Base-by-base conservation (phyloP, 2,113 vertebrate genomes). In the Actenoides lindsayi region DNA sequence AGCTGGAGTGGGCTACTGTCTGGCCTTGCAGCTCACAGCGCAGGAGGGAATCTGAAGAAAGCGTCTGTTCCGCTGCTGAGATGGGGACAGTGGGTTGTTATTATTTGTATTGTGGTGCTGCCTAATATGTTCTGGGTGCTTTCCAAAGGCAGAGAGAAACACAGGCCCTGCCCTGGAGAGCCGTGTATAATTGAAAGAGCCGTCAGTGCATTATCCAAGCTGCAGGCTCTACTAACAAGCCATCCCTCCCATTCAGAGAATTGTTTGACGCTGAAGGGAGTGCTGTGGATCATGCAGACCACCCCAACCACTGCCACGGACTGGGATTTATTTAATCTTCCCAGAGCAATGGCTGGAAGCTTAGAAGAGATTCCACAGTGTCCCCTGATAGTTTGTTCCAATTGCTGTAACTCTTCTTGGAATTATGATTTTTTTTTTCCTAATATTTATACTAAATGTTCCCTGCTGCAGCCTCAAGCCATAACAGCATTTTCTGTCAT, bases 1-100 rank as follows among this genome's bases (percentile, higher is more conserved):
- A 96, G 96, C 94, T 51, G 95, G 94, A 95, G 93, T 11, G 46
- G 91, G 92, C 96, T 97, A 96, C 96, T 96, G 92, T 97, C 96
- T 97, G 97, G 90, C 94, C 87, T 37, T 50, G 74, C 89, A 76
- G 90, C 86, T 91, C 92, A 65, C 54, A 95, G 87, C 50, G 0
- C 95, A 91, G 94, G 90, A 92, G 83, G 96, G 83, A 91, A 81
- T 81, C 88, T 75, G 95, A 41, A 79, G 96, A 92, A 90, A 95
- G 89, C n/a, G 63, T 65, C 79, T 68, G 86, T 27, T 89, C 73
- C 13, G 5, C 77, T 50, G 83, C 91, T 91, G 91, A 63, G 89
- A 94, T 91, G 90, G 96, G 89, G 94, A 95, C 94, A 92, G 95
- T 76, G 83, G 75, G 78, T 95, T 96, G 92, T 94, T 96, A 90